Base-by-base conservation (phyloP, 2,113 vertebrate genomes). In the Stictonetta naevosa region DNA sequence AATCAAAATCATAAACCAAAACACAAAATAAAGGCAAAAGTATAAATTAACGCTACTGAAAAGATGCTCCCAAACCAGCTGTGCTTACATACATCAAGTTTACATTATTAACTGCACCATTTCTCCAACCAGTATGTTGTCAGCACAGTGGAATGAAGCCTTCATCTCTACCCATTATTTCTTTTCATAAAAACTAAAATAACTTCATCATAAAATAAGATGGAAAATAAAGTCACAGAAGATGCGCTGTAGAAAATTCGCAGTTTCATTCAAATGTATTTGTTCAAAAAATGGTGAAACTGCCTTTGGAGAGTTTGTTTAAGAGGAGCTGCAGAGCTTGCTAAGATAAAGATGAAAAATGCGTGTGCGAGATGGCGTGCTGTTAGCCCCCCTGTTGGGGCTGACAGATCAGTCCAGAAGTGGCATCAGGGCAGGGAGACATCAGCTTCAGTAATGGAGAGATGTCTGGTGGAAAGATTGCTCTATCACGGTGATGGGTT, bases 391-490 rank as follows among this genome's bases (percentile, higher is more conserved):
- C 82, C 82, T 88, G 64, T 77, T 91, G 92, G 92, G 92, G 92
- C 96, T 97, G 97, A 97, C 92, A 95, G 96, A 98, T 98, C 96
- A 64, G 97, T 96, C 95, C 97, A 40, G 87, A 92, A 88, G 95
- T 92, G 95, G 96, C 97, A 97, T 86, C 92, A 38, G 96, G 97
- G 91, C 96, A 98, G 97, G 94, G 96, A 95, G 81, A 89, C 94
- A 96, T 97, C 97, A 97, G 96, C 97, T 92, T 94, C 79, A 66
- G 98, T 98, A 98, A 98, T 98, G 97, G 98, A 97, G 98, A 97
- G 97, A 96, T 97, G 97, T 98, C 97, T 97, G 96, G 95, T 93
- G 98, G 97, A 98, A 97, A 98, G 98, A 99, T 99, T 98, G 98
- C 97, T 97, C 98, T 92, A 97, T 98, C 97, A 96, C 94, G 9